Conservation (phyloP, 1,140 invertebrate species). For the Melanaphis sacchari region DNA sequence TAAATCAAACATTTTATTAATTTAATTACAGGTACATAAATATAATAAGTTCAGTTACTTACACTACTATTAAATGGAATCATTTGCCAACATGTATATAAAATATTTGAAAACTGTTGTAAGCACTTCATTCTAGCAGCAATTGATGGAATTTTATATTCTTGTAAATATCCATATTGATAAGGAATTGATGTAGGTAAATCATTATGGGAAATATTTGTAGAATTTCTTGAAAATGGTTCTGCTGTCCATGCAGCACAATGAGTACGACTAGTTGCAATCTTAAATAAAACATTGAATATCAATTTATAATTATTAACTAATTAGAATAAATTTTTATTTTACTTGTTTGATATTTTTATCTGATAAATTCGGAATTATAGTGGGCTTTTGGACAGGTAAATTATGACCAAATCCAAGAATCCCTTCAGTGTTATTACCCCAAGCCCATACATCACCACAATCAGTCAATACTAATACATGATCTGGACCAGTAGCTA, state of each 20-base stretch:
- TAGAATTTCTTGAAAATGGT: slow-evolving; percentile 64
- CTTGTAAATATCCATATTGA: slow-evolving; percentile 69
- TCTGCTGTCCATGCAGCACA: slow-evolving; percentile 73
- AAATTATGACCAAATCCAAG: slow-evolving; percentile 69
- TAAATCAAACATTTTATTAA: neutral
- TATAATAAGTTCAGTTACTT: slow-evolving; percentile 8
- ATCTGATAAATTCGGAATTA: slow-evolving; percentile 67
- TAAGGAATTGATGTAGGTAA: slow-evolving; percentile 67
- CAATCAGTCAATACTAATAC: slow-evolving; percentile 68
- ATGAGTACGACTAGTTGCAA: slow-evolving; percentile 72
- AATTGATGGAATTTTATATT: slow-evolving; percentile 66
- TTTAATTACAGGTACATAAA: neutral
- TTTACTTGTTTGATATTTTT: slow-evolving; percentile 70
- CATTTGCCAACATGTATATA: slow-evolving; percentile 72
- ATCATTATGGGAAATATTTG: slow-evolving; percentile 66
- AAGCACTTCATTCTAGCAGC: slow-evolving; percentile 69
- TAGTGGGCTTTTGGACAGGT: slow-evolving; percentile 68
- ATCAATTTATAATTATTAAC: slow-evolving; percentile 31
- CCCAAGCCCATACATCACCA: slow-evolving; percentile 74
- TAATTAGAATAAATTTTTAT: neutral
- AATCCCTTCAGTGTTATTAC: slow-evolving; percentile 72
- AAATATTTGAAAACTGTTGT: slow-evolving; percentile 71
- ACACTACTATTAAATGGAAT: slow-evolving; percentile 67
- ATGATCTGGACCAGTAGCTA: slow-evolving; percentile 73
- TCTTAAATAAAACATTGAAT: slow-evolving; percentile 62